A percentile compares a stretch with the other conserved stretches of the same genome.
These are phyloP conservation scores for Archivesica marissinica DNA, from an alignment of 1,140 invertebrate species.

Conservation along the genomic window DNA sequence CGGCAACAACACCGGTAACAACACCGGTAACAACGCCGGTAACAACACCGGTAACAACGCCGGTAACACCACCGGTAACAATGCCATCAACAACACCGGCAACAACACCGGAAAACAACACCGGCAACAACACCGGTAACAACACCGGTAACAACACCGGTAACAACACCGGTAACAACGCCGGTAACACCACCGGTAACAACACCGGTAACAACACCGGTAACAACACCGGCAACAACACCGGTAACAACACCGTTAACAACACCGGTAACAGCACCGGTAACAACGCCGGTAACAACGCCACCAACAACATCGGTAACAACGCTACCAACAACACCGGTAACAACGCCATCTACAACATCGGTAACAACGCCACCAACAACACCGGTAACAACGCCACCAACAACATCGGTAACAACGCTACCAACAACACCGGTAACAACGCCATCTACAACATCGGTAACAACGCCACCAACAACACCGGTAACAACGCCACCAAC, in stretches of 20 bases:
- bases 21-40: conserved; percentile 1
- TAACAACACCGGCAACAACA: conserved; percentile 1
- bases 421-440: too few relatives aligned
- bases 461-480: too few relatives aligned
- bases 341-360: background rate
- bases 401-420: too few relatives aligned
- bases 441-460: background rate
- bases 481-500: too few relatives aligned
- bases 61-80: background rate
- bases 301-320: too few relatives aligned
- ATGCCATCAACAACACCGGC: too few relatives aligned
- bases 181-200: background rate
- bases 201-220: conserved; percentile 1
- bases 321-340: too few relatives aligned
- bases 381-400: too few relatives aligned
- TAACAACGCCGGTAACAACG: too few relatives aligned
- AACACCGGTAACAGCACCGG: conserved; percentile 1
- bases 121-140: too few relatives aligned
- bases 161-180: conserved; percentile 1
- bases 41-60: conserved; percentile 1
- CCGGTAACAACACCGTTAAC: background rate
- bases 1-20: background rate
- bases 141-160: conserved; percentile 1
- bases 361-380: too few relatives aligned
- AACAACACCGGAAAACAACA: too few relatives aligned